These are phyloP conservation scores for Vanessa atalanta DNA, from an alignment of 1,140 invertebrate genomes.

Conservation along the genomic window DNA sequence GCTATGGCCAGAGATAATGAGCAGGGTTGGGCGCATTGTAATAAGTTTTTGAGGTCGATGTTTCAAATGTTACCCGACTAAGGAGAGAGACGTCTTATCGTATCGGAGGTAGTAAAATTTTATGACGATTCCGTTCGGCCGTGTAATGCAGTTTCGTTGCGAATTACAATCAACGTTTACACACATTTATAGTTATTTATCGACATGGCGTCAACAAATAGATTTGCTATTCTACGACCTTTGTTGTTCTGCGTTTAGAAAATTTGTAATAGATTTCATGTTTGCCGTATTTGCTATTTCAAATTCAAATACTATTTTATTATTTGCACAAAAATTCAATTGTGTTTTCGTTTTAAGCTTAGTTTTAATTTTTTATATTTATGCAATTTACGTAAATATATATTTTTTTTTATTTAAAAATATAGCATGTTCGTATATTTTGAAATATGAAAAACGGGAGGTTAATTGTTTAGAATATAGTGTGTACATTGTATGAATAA, in stretches of 20 bases:
- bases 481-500: background rate
- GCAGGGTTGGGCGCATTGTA: slow-evolving; percentile 72
- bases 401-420: background rate
- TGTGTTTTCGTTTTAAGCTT: slow-evolving; percentile 6
- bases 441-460: slow-evolving; percentile 1
- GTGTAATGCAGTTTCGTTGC: slow-evolving; percentile 14
- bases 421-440: background rate
- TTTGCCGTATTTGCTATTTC: slow-evolving; percentile 11
- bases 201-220: slow-evolving; percentile 12
- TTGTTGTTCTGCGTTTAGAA: slow-evolving; percentile 12
- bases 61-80: slow-evolving; percentile 43
- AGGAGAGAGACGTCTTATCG: slow-evolving; percentile 16
- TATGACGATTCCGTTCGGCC: slow-evolving; percentile 6
- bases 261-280: slow-evolving; percentile 13
- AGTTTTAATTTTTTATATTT: slow-evolving; percentile 15
- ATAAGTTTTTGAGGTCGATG: slow-evolving; percentile 75
- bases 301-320: slow-evolving; percentile 9
- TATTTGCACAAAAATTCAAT: slow-evolving; percentile 7
- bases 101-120: background rate
- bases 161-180: slow-evolving; percentile 12
- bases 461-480: slow-evolving; percentile 8
- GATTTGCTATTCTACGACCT: slow-evolving; percentile 6
- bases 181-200: slow-evolving; percentile 8
- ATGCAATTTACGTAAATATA: background rate
- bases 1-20: slow-evolving; percentile 79